phyloP scores from a whole-genome alignment of 2,797 vertebrate genomes.

The Mormyrus hasselquistii region DNA sequence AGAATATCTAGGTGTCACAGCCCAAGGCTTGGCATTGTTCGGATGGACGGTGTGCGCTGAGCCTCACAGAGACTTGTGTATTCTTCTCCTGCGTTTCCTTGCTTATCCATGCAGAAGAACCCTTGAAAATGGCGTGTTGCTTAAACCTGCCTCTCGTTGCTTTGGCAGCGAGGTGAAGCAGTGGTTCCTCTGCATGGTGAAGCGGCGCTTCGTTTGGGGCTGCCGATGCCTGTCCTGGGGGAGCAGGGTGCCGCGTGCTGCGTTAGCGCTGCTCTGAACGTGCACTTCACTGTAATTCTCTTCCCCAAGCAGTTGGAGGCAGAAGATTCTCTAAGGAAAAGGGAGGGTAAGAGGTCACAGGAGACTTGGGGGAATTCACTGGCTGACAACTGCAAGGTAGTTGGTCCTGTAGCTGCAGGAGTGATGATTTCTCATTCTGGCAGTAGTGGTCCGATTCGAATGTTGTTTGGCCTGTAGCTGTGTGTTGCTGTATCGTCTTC shows the following conservation, averaged over 20 bases:
- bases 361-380: slow-evolving; percentile 49
- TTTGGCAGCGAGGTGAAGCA: background rate
- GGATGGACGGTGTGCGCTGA: background rate
- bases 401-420: slow-evolving; percentile 34
- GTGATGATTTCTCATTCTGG: background rate
- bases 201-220: slow-evolving; percentile 10
- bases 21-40: background rate
- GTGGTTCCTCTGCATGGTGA: slow-evolving; percentile 17
- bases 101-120: slow-evolving; percentile 20
- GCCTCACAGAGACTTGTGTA: background rate
- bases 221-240: background rate
- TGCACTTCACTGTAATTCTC: slow-evolving; percentile 49
- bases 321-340: slow-evolving; percentile 44
- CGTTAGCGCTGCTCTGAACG: background rate
- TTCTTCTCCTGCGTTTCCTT: background rate
- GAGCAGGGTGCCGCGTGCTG: background rate
- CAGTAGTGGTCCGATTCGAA: background rate
- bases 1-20: background rate
- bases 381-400: slow-evolving; percentile 64
- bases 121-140: background rate
- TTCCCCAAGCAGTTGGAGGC: slow-evolving; percentile 54
- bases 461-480: slow-evolving; percentile 39
- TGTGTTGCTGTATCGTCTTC: slow-evolving; percentile 28
- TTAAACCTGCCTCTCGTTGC: background rate
- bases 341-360: slow-evolving; percentile 43